Percentiles rank a stretch among this genome's conserved stretches.
phyloP scores from a whole-genome alignment of 2,888 invertebrate genomes.

The Leptinotarsa juncta region DNA sequence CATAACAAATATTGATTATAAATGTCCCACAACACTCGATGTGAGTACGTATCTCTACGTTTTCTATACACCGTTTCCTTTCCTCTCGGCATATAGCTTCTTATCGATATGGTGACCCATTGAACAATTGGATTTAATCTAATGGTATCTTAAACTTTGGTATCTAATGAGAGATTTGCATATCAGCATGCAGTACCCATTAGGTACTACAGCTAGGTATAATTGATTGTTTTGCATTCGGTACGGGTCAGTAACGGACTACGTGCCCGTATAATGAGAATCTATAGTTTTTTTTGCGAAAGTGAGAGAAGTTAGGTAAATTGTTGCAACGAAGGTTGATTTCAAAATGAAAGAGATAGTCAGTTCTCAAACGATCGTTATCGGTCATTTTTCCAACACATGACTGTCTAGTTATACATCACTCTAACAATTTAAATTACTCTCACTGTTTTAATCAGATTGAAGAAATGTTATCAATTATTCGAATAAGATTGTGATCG shows the following conservation, averaged over 20 bases:
- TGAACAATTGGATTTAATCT: conserved; percentile 9
- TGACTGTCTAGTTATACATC: too few relatives aligned
- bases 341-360: background rate
- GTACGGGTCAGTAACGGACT: conserved; percentile 17
- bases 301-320: conserved; percentile 5
- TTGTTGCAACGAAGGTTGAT: background rate
- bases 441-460: too few relatives aligned
- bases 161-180: conserved; percentile 19
- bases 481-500: too few relatives aligned
- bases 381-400: background rate
- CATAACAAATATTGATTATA: too few relatives aligned
- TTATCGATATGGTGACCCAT: conserved; percentile 11
- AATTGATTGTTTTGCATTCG: conserved; percentile 14
- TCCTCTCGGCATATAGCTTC: background rate
- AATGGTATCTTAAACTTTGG: conserved; percentile 7
- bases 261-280: background rate
- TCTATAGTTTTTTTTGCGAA: background rate
- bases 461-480: too few relatives aligned
- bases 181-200: conserved; percentile 17
- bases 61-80: background rate
- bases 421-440: too few relatives aligned
- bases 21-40: too few relatives aligned
- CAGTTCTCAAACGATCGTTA: background rate
- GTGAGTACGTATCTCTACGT: too few relatives aligned
- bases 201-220: conserved; percentile 15